Conservation (phyloP, 1,140 invertebrate genomes). For the Scaptomyza montana region DNA sequence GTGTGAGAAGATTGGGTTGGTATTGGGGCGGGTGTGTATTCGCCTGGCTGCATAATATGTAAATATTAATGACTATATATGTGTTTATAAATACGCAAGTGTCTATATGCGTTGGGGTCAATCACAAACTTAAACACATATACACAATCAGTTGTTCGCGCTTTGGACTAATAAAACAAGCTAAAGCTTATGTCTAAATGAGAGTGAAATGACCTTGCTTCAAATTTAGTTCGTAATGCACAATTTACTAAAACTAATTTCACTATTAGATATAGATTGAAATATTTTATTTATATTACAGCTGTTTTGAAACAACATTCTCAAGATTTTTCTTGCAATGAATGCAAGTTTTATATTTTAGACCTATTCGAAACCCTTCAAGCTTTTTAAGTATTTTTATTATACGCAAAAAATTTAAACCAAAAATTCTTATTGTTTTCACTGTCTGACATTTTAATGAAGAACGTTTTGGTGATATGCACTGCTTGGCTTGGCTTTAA, state of each 20-base stretch:
- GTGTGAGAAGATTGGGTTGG: conserved; percentile 4
- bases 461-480: conserved; percentile 22
- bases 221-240: no score
- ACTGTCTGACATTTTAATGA: conserved; percentile 33
- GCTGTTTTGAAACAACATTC: no score
- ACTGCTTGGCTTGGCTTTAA: conserved; percentile 6
- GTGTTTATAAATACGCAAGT: neutral
- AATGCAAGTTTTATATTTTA: no score
- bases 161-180: neutral
- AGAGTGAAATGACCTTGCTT: no score
- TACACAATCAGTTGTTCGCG: conserved; percentile 25
- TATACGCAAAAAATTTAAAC: no score
- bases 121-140: conserved; percentile 20
- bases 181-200: neutral
- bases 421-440: neutral
- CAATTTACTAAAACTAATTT: no score
- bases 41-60: conserved; percentile 63
- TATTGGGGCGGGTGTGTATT: conserved; percentile 27
- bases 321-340: no score
- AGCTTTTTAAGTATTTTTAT: no score
- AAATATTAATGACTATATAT: conserved; percentile 62
- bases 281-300: neutral
- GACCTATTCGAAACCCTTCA: no score
- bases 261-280: neutral
- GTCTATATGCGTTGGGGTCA: conserved; percentile 45